Evolutionary conservation across 2,888 invertebrate genomes (phyloP), one percentile per base, ranked within the genome.

Genomic region (Ochropleura leucogaster): DNA sequence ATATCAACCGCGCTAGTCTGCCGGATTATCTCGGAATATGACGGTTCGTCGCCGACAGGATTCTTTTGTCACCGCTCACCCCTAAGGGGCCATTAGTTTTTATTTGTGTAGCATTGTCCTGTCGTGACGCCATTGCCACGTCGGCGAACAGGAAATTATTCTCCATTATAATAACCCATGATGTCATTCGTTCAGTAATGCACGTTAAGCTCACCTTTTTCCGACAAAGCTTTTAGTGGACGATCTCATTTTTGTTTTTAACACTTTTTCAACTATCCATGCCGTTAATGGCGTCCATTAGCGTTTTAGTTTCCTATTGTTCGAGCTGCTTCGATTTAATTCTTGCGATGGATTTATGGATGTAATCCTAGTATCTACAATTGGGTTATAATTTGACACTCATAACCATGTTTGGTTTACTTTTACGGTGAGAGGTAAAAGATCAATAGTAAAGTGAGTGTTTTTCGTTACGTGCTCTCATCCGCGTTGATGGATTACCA

Each of bases 71-170:
- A 87, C 87, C 88, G 85, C 84, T 86, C 86, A 89, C 88, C 88
- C 85, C 87, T 83, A 84, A 83, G 84, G 83, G 74, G 86, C 93
- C 94, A 94, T 94, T 94, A 93, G 93, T 94, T 93, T 93, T 93
- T 94, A 94, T 94, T 93, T 94, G 93, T 90, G 90, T 88, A 89
- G 87, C 91, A 92, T 94, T 94, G 94, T 93, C 93, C 93, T 90
- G 89, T 84, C 88, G 85, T 79, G 85, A 85, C 86, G 82, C 86
- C 88, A 88, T 87, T 87, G 86, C 88, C 85, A 84, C 87, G 88
- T 85, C 88, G 89, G 86, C 87, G 87, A 90, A 89, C 92, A 91
- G 92, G 93, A 93, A 94, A 94, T 93, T 93, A 93, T 93, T 91
- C 91, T 89, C 89, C 91, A 92, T 92, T 92, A 92, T 91, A 91